phyloP scores from a whole-genome alignment of 2,888 invertebrate species.

The Melanargia galathea region DNA sequence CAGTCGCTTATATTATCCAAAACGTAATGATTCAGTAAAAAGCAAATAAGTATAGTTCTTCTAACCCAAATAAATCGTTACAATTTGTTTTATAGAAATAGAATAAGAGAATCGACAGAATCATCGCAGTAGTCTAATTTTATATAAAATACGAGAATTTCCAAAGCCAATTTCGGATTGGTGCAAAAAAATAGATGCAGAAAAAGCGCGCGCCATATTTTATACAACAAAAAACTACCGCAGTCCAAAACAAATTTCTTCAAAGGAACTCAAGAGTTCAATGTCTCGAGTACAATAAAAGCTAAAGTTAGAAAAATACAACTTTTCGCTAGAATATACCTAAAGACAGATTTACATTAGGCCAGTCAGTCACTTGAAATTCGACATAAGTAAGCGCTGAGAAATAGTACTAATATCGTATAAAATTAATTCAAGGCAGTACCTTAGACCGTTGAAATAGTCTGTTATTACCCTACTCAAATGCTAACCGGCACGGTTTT shows the following conservation, averaged over 20 bases:
- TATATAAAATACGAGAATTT: conserved; percentile 32
- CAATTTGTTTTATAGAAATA: conserved; percentile 6
- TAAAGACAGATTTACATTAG: conserved; percentile 5
- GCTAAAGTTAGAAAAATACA: conserved; percentile 31
- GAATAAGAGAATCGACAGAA: background rate
- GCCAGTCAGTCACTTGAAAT: background rate
- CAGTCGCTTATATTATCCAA: conserved; percentile 1
- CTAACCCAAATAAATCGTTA: background rate
- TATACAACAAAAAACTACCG: conserved; percentile 32
- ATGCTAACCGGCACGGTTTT: too few relatives aligned
- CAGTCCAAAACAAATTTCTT: conserved; percentile 18
- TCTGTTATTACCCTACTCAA: too few relatives aligned
- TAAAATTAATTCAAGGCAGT: background rate
- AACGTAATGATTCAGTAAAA: background rate
- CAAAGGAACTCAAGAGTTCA: conserved; percentile 6
- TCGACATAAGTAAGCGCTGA: background rate
- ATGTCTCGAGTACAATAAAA: conserved; percentile 20
- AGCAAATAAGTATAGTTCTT: conserved; percentile 3
- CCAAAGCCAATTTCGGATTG: background rate
- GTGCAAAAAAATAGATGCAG: conserved; percentile 2
- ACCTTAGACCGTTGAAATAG: background rate
- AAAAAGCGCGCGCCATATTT: conserved; percentile 24
- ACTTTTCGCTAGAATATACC: conserved; percentile 26
- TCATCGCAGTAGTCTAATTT: conserved; percentile 17
- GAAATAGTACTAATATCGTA: background rate